Conservation (phyloP, 2,888 invertebrate genomes). For the Platerodrilus igneus region DNA sequence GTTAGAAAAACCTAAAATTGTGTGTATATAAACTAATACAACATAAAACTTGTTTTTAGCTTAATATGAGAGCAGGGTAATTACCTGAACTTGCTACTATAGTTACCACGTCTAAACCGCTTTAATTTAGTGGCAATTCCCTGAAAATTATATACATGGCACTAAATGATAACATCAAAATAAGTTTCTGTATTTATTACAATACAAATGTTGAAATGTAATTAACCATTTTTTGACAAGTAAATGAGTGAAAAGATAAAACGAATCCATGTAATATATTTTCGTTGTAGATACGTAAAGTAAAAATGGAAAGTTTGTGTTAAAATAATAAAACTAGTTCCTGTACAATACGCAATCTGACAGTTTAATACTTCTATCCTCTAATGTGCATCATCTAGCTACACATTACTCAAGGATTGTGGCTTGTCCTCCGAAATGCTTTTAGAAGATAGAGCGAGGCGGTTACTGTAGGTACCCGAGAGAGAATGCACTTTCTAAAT, state of each 20-base stretch:
- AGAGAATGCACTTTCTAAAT: no score
- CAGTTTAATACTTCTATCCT: no score
- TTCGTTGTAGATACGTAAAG: no score
- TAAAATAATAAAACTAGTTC: no score
- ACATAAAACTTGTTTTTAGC: constrained; percentile 12
- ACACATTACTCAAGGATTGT: no score
- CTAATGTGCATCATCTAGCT: no score
- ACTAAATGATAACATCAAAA: constrained; percentile 33
- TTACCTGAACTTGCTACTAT: constrained; percentile 35
- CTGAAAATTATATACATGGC: constrained; percentile 33
- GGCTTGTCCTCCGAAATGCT: no score
- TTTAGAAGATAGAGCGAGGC: no score
- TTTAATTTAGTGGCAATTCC: constrained; percentile 36
- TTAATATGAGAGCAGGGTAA: constrained; percentile 27
- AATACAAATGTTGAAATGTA: constrained; percentile 30
- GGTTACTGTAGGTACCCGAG: no score
- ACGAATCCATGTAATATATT: constrained; percentile 16
- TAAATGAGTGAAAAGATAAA: constrained; percentile 12
- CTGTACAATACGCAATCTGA: no score
- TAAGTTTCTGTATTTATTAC: constrained; percentile 33
- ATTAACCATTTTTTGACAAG: constrained; percentile 24
- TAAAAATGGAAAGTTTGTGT: no score
- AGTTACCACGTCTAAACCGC: constrained; percentile 34
- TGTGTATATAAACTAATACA: no score
- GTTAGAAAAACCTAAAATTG: constrained; percentile 17